Base-by-base conservation (phyloP, 2,888 invertebrate species). In the Tortrix viridana region DNA sequence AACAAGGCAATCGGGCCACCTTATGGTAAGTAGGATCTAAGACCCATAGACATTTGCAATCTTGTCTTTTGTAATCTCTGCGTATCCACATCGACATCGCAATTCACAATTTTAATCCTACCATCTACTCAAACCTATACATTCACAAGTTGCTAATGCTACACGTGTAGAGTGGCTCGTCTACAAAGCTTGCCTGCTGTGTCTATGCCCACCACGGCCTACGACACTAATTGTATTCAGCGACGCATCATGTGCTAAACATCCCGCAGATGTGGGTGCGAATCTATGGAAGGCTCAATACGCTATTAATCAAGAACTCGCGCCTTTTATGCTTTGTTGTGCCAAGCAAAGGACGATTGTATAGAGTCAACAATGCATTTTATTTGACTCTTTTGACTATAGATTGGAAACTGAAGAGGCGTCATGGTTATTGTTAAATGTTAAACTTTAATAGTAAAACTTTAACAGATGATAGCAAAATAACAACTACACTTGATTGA, bases 201-300 rank as follows among this genome's bases (percentile, higher is more conserved):
- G 20, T 2, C 23, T 43, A 48, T 20, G 18, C 18, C 18, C n/a
- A 37, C 43, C 4, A 14, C 16, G 32, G 3, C 12, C 32, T 12
- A 46, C 43, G 50, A 67, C 70, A 70, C 74, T 84, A 81, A 85
- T 84, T 84, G 75, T 80, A 79, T 77, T 74, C 80, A 76, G 67
- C 66, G 69, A 61, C 70, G 68, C 72, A 69, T 71, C 70, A 77
- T 75, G 75, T 76, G 76, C 74, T 71, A 75, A 72, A 71, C 70
- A 69, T 71, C 68, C 62, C 52, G 37, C 37, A 58, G 64, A 72
- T 69, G 74, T 75, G 72, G 72, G 68, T 56, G 67, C 65, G 52
- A 61, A 58, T 58, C 57, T 53, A 53, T 65, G 48, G 60, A 63
- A 67, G 64, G 65, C 61, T 68, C 57, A 57, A 70, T 67, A 65